Base-by-base conservation (phyloP, 2,797 vertebrate species). In the Pseudochirops cupreus region DNA sequence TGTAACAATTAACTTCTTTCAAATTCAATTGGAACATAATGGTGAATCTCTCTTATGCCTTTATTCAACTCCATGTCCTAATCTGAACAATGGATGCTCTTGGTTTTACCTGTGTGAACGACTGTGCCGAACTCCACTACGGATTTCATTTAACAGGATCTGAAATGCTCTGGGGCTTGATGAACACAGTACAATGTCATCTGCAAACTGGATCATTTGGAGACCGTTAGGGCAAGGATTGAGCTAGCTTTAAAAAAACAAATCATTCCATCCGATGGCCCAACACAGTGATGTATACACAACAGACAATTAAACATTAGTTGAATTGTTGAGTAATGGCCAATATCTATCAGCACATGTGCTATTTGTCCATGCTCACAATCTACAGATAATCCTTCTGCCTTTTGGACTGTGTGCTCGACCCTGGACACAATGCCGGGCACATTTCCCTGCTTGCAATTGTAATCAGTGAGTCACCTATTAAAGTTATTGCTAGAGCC, bases 1-100 rank as follows among this genome's bases (percentile, higher is more conserved):
- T 56, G 94, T 33, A 93, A 95, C 95, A 95, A 92, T 93, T 96
- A 50, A 31, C 24, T 57, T 93, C 74, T 95, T 93, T 91, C 7
- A 10, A 91, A 56, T 94, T 93, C 90, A 94, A 90, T 91, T 93
- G 91, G 93, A 52, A 93, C 91, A 58, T 62, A 31, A 90, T 28
- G n/a, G 82, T 91, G 92, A 87, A 13, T 39, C 24, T 87, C 74
- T 82, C 46, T 82, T 46, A 50, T 50, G 24, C 39, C 74, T 87
- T 87, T 9, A 4, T 46, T 39, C 39, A 50, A 24, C 39, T 26
- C 21, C 39, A 26, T 46, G 21, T 46, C 39, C 11, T 87, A 87
- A 87, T 50, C 39, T 87, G 24, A 11, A 50, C 39, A 28, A 11
- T 24, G 26, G 39, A 46, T 46, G 39, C 10, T 50, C 74, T 50